phyloP scores from a whole-genome alignment of 2,113 vertebrate genomes.

The Pardalotus punctatus region DNA sequence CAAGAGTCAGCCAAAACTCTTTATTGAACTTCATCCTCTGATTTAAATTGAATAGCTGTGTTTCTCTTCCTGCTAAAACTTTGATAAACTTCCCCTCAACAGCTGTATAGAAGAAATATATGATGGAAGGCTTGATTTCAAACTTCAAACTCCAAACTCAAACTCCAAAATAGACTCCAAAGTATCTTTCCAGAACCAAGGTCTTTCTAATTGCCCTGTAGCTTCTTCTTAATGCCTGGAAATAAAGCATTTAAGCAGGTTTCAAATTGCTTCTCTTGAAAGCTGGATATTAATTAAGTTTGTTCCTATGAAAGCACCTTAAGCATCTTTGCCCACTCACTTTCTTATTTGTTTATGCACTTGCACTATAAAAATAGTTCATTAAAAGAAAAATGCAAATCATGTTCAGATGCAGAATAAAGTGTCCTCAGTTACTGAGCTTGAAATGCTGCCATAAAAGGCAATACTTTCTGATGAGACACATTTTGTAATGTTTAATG shows the following conservation, averaged over 20 bases:
- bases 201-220: slow-evolving; percentile 21
- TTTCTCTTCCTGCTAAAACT: neutral
- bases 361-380: slow-evolving; percentile 20
- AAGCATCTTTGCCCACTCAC: neutral
- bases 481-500: slow-evolving; percentile 43
- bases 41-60: neutral
- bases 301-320: slow-evolving; percentile 19
- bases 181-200: neutral
- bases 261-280: slow-evolving; percentile 18
- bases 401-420: neutral
- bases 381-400: slow-evolving; percentile 33
- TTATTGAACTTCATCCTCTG: neutral
- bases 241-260: neutral
- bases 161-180: neutral
- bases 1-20: neutral
- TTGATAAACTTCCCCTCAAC: neutral
- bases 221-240: neutral
- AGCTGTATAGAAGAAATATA: neutral
- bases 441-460: slow-evolving; percentile 52
- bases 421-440: neutral
- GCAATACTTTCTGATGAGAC: slow-evolving; percentile 31
- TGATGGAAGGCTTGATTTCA: neutral
- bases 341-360: slow-evolving; percentile 48
- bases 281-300: slow-evolving; percentile 36
- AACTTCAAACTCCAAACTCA: too few relatives aligned